These are phyloP conservation scores for Hemicordylus capensis DNA, from an alignment of 2,113 vertebrate species.

Conservation along the genomic window DNA sequence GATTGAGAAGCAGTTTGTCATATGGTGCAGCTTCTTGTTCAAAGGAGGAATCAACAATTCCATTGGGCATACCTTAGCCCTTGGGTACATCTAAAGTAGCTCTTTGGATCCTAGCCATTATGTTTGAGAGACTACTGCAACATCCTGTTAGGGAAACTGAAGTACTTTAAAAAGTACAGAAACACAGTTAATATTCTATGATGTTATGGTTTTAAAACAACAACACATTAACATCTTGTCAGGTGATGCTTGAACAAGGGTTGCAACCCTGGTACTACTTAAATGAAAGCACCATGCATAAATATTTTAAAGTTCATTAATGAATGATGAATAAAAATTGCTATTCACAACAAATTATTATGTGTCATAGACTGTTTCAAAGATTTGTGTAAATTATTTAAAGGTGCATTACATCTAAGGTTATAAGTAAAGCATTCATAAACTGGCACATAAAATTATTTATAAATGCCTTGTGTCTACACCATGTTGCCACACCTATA, in stretches of 20 bases:
- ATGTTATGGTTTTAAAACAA: neutral
- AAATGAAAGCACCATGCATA: conserved; percentile 13
- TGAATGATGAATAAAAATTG: neutral
- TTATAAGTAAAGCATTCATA: conserved; percentile 6
- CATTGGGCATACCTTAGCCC: neutral
- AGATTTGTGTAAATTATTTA: conserved; percentile 13
- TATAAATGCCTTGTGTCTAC: neutral
- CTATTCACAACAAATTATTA: neutral
- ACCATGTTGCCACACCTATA: neutral
- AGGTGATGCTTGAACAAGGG: neutral
- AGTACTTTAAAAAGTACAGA: neutral
- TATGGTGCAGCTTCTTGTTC: neutral
- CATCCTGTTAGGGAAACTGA: neutral
- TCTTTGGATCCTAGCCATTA: neutral
- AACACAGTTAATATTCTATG: neutral
- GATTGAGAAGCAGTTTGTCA: neutral
- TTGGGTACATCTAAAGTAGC: neutral
- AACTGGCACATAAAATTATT: conserved; percentile 5
- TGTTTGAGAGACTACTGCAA: neutral
- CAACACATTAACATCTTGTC: neutral
- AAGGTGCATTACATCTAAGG: neutral
- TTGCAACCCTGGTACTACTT: neutral
- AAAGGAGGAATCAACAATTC: neutral
- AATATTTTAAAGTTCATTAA: conserved; percentile 7
- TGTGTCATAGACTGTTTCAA: neutral